Percentiles rank a stretch among this genome's conserved stretches.
These are phyloP conservation scores for Apis laboriosa DNA, from an alignment of 1,140 invertebrate genomes.

Conservation along the genomic window DNA sequence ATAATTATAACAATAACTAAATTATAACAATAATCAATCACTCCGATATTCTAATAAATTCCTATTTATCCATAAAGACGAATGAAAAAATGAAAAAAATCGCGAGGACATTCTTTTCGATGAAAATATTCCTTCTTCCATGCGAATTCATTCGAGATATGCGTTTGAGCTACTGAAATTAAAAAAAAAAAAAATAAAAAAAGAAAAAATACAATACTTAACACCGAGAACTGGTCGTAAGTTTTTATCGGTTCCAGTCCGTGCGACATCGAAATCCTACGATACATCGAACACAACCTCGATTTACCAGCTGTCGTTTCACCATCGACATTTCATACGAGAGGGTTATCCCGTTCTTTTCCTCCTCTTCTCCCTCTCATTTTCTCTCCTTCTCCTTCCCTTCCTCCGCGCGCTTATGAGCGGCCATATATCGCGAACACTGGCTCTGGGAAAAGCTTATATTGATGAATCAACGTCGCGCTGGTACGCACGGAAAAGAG, in stretches of 20 bases:
- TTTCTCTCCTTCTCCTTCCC: neutral
- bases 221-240: neutral
- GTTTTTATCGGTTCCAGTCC: conserved; percentile 8
- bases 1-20: no score
- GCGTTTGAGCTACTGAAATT: conserved; percentile 14
- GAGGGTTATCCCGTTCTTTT: no score
- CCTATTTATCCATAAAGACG: no score
- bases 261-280: conserved; percentile 11
- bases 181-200: neutral
- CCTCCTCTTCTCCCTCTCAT: neutral
- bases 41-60: no score
- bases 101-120: no score
- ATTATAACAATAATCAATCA: no score
- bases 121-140: neutral
- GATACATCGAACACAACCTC: conserved; percentile 9
- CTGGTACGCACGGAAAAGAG: conserved; percentile 44
- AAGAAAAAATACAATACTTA: neutral
- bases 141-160: neutral
- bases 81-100: no score
- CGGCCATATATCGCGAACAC: conserved; percentile 29
- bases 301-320: conserved; percentile 16
- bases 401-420: conserved; percentile 4
- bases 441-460: conserved; percentile 49
- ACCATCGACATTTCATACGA: conserved; percentile 6
- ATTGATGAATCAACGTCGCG: conserved; percentile 65